Percentiles rank a stretch among this genome's conserved stretches.
phyloP scores from a whole-genome alignment of 2,888 invertebrate genomes.

The Leptothorax acervorum region DNA sequence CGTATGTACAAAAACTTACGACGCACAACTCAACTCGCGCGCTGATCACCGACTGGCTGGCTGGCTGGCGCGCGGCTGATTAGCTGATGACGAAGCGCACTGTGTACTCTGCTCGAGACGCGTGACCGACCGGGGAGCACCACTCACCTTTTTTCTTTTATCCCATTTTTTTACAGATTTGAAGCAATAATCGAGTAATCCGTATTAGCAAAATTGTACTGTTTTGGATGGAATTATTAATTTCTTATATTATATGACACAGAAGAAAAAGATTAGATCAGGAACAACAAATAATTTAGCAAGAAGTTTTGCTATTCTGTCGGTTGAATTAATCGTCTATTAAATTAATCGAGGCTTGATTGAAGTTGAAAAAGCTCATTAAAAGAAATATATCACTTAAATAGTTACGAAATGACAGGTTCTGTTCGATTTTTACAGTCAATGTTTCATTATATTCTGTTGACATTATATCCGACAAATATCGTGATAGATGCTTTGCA shows the following conservation, averaged over 20 bases:
- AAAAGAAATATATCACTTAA: background rate
- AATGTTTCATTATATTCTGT: too few relatives aligned
- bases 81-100: slow-evolving; percentile 7
- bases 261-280: background rate
- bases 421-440: too few relatives aligned
- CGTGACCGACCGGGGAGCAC: background rate
- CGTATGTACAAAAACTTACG: background rate
- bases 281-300: background rate
- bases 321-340: background rate
- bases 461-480: too few relatives aligned
- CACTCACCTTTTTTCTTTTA: background rate
- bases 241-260: background rate
- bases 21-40: background rate
- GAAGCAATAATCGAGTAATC: background rate
- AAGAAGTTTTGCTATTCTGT: background rate
- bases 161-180: background rate
- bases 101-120: background rate
- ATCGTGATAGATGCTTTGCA: too few relatives aligned
- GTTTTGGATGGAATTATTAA: background rate
- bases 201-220: background rate
- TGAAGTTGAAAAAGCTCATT: background rate
- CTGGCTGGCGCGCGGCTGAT: slow-evolving; percentile 4
- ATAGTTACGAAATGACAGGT: too few relatives aligned
- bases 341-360: background rate
- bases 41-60: slow-evolving; percentile 24